phyloP scores from a whole-genome alignment of 2,888 invertebrate genomes.

The Carabus problematicus region DNA sequence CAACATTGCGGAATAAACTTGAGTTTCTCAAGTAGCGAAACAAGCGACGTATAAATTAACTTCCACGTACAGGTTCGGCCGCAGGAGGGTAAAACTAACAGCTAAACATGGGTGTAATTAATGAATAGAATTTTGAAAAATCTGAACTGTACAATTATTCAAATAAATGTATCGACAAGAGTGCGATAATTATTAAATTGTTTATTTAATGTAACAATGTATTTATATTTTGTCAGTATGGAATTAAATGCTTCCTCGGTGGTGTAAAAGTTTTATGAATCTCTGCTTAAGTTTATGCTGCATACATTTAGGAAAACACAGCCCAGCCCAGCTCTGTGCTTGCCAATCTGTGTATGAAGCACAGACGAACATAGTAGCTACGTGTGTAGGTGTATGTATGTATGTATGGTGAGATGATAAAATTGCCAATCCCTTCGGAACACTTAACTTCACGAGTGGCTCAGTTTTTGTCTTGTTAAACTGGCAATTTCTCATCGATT shows the following conservation, averaged over 20 bases:
- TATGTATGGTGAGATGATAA: constrained; percentile 24
- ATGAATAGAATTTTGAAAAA: too few relatives aligned
- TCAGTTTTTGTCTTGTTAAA: constrained; percentile 37
- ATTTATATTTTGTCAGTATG: too few relatives aligned
- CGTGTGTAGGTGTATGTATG: constrained; percentile 6
- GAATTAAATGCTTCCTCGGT: too few relatives aligned
- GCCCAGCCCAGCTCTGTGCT: background rate
- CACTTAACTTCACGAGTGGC: constrained; percentile 24
- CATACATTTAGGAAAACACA: background rate
- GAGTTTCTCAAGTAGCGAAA: constrained; percentile 11
- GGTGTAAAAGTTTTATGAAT: too few relatives aligned
- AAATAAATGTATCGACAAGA: too few relatives aligned
- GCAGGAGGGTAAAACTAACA: constrained; percentile 9
- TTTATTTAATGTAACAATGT: too few relatives aligned
- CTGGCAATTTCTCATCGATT: constrained; percentile 41
- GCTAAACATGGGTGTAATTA: constrained; percentile 14
- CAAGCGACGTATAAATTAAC: too few relatives aligned
- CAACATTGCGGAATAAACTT: background rate
- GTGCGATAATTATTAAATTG: background rate
- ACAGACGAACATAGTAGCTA: too few relatives aligned
- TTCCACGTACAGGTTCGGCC: background rate
- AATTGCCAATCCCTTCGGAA: constrained; percentile 34
- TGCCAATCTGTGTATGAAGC: background rate
- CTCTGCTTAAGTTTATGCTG: too few relatives aligned
- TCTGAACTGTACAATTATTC: too few relatives aligned